Percentiles rank a stretch among this genome's conserved stretches.
These are phyloP conservation scores for Hyposoter dolosus DNA, from an alignment of 2,888 invertebrate species.

Conservation along the genomic window DNA sequence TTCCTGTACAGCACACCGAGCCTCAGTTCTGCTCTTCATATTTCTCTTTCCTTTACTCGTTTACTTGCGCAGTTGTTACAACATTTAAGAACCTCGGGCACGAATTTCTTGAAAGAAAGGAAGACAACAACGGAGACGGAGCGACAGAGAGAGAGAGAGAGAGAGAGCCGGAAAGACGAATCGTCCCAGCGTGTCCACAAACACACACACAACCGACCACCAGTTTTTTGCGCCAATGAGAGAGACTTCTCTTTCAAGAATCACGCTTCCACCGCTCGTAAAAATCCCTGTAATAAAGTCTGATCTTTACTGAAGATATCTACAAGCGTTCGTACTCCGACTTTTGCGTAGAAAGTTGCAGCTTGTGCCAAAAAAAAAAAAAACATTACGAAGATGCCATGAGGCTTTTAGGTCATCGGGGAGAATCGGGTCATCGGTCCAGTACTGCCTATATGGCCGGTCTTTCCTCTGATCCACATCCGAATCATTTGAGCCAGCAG, in stretches of 20 bases:
- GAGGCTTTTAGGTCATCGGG: conserved; percentile 39
- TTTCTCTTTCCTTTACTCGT: not conserved
- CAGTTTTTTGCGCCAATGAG: conserved; percentile 11
- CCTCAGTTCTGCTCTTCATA: conserved; percentile 4
- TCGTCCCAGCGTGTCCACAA: conserved; percentile 40
- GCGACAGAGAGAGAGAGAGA: conserved; percentile 45
- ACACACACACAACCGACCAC: conserved; percentile 9
- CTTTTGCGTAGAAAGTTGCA: conserved; percentile 23
- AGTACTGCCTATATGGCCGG: not conserved
- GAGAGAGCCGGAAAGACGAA: conserved; percentile 52
- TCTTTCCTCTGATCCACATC: not conserved
- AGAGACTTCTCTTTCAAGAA: conserved; percentile 32
- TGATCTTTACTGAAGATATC: conserved; percentile 13
- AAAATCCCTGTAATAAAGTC: conserved; percentile 33
- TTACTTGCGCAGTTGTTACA: conserved; percentile 24
- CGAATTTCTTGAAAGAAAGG: not conserved
- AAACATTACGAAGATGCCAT: not conserved
- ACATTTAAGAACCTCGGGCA: not conserved
- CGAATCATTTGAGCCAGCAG: not conserved
- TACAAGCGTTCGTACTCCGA: not conserved
- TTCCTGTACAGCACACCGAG: conserved; percentile 41
- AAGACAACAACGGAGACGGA: not conserved
- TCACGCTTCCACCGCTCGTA: conserved; percentile 33
- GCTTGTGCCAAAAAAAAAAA: conserved; percentile 28
- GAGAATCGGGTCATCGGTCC: conserved; percentile 49